Base-by-base conservation (phyloP, 2,797 vertebrate species). In the Tangara arthus region DNA sequence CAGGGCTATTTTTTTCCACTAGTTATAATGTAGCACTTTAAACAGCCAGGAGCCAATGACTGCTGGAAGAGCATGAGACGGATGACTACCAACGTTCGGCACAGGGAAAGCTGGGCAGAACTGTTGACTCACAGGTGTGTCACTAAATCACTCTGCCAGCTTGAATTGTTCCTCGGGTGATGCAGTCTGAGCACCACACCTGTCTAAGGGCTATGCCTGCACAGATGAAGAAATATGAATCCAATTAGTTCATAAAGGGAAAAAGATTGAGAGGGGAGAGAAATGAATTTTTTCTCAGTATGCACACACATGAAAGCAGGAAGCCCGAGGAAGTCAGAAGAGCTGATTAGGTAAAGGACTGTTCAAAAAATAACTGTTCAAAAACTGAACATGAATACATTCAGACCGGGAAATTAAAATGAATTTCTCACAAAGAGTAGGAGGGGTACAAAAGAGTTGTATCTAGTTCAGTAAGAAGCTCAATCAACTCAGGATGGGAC, bases 41-140 rank as follows among this genome's bases (percentile, higher is more conserved):
- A 94, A 86, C 55, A 89, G 69, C 80, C 84, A 81, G 79, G 32
- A 96, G 93, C 65, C 87, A 89, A 16, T 60, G 76, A 73, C 69
- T 93, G 63, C 66, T 93, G 92, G 77, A 94, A 93, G 56, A 90
- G 28, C 37, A 26, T 35, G 56, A 90, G 59, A 35, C 18, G 20
- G 83, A 79, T 88, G 87, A 90, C 70, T 95, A 76, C 72, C 86
- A 82, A 8, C 76, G 59, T 79, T 82, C 22, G 56, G 87, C 69
- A 60, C 44, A 88, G 79, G 35, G 79, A 95, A 91, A 89, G 39
- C 61, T 83, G 84, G 44, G 87, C 59, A 96, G 92, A 94, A 65
- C 92, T 46, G 41, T 96, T 97, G 96, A 96, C 92, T 97, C 94
- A 94, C 89, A 91, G 84, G 89, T 90, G 79, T 94, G 94, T 96